Evolutionary conservation across 2,797 vertebrate species (phyloP).

Genomic region (Enteromius radiatus): DNA sequence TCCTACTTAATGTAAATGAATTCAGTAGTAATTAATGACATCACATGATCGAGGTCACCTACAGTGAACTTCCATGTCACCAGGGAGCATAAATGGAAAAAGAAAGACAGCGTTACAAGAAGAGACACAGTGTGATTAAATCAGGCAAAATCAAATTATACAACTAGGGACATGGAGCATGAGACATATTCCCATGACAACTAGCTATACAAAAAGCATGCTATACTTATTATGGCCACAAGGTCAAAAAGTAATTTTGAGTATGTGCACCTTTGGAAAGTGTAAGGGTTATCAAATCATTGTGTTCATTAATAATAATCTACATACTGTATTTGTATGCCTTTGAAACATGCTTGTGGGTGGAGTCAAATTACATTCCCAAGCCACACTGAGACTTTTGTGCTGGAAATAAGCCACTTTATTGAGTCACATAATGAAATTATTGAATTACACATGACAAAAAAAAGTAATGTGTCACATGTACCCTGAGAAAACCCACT

Average conservation of each 20-base stretch:
- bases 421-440: constrained; percentile 54
- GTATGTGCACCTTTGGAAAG: constrained; percentile 57
- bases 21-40: constrained; percentile 17
- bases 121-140: constrained; percentile 53
- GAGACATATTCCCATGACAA: constrained; percentile 61
- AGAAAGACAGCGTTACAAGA: constrained; percentile 59
- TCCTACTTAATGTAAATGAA: not conserved
- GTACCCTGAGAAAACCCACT: constrained; percentile 57
- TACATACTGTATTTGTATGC: constrained; percentile 55
- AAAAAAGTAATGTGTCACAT: constrained; percentile 59
- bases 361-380: constrained; percentile 57
- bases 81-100: constrained; percentile 12
- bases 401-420: constrained; percentile 47
- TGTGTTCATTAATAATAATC: not conserved
- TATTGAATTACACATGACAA: constrained; percentile 64
- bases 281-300: constrained; percentile 40
- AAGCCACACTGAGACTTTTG: constrained; percentile 63
- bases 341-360: constrained; percentile 30
- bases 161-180: constrained; percentile 37
- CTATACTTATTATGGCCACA: constrained; percentile 25
- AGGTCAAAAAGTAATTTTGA: constrained; percentile 19
- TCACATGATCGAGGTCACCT: constrained; percentile 60
- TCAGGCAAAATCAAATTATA: constrained; percentile 72
- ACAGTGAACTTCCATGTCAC: not conserved
- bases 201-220: constrained; percentile 44